Percentiles rank a stretch among this genome's conserved stretches.
Conservation (phyloP, 2,888 invertebrate genomes). For the Seira musarum region DNA sequence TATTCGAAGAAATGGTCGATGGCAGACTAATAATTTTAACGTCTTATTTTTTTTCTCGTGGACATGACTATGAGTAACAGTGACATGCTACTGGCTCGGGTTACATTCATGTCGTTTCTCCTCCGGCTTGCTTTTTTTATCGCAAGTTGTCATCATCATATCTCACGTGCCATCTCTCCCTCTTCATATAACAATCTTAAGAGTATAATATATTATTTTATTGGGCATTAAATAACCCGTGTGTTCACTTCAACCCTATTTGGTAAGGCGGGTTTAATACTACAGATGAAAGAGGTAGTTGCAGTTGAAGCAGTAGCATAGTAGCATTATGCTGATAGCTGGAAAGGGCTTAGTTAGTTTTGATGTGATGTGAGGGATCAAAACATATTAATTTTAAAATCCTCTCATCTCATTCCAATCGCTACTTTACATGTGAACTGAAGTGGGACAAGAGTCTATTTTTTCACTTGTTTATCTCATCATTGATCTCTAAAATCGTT, state of each 20-base stretch:
- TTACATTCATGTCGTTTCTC: too few species aligned
- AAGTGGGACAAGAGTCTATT: neutral
- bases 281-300: too few species aligned
- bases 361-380: neutral
- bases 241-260: neutral
- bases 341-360: neutral
- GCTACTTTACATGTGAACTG: neutral
- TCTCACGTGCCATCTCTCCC: slow-evolving; percentile 42
- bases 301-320: neutral
- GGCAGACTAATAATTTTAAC: neutral
- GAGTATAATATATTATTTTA: neutral
- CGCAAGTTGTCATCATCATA: slow-evolving; percentile 14
- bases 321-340: neutral
- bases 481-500: neutral
- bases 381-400: neutral
- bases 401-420: neutral
- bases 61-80: too few species aligned
- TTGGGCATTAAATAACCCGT: neutral
- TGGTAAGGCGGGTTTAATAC: neutral
- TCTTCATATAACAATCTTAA: neutral
- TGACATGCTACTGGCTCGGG: too few species aligned
- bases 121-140: neutral
- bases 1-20: neutral
- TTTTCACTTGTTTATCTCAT: neutral
- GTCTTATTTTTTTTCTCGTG: neutral